Base-by-base conservation (phyloP, 2,113 vertebrate species). In the Zosterops hypoxanthus region DNA sequence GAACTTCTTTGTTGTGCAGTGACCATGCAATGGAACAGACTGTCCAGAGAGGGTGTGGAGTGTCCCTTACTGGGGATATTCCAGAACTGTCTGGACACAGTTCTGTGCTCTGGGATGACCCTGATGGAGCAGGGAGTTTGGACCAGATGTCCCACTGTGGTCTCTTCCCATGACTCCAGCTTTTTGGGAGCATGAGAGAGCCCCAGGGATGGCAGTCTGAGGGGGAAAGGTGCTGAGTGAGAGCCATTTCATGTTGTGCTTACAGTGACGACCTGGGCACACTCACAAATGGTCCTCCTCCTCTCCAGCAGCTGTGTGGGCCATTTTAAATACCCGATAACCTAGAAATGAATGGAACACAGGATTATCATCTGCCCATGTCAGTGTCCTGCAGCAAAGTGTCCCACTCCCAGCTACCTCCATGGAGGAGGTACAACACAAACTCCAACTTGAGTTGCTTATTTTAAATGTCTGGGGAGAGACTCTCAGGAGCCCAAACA, bases 381-480 rank as follows among this genome's bases (percentile, higher is more conserved):
- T 3, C 50, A 36, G 8, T 2, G 28, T 26, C 49, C 61, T 59
- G 42, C 79, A 50, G 76, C 5, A 39, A 34, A 25, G 28, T 6
- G 14, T n/a, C 72, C 64, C 20, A 3, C 41, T 79, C 31, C 33
- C 10, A 6, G 4, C n/a, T 21, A n/a, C 36, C 60, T 61, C 15
- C 0, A 0, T 2, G 34, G 50, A 86, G 29, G 26, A 61, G 7
- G 9, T 8, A 71, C 64, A 31, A 42, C 6, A 49, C 33, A 70
- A 66, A 66, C 26, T 34, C 6, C 21, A 49, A 0, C 56, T 11
- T 31, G 7, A 80, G 26, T 3, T 55, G 12, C 14, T 59, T 24
- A 4, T 26, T 39, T 70, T n/a, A 66, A 66, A 63, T 3, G 6
- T 10, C 52, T 14, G 5, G 7, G 17, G 13, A 55, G 19, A 56